These are phyloP conservation scores for Ptilonorhynchus violaceus DNA, from an alignment of 2,113 vertebrate species.

Conservation along the genomic window DNA sequence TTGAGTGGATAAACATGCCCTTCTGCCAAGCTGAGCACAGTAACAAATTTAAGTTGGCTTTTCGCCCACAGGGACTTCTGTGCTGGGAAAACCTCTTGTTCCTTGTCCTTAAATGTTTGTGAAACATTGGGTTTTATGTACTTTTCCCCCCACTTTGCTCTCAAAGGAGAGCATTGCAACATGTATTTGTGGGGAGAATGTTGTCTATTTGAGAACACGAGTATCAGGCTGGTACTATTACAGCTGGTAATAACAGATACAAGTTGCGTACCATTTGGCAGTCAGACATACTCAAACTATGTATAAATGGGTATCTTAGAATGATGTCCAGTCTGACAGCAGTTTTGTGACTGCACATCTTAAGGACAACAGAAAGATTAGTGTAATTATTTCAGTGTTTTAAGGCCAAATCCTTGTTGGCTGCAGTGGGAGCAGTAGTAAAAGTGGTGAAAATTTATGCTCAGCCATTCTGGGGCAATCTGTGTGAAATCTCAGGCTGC, in stretches of 20 bases:
- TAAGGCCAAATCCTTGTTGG: not conserved
- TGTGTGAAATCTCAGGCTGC: not conserved
- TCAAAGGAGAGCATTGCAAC: not conserved
- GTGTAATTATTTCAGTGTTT: not conserved
- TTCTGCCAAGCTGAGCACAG: conserved; percentile 40
- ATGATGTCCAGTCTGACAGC: not conserved
- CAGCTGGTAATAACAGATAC: not conserved
- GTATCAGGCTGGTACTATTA: not conserved
- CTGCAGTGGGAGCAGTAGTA: not conserved
- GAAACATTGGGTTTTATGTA: not conserved
- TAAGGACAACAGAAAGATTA: not conserved
- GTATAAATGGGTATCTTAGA: not conserved
- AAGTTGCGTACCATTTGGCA: not conserved
- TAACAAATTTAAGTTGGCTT: conserved; percentile 21
- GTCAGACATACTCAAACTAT: not conserved
- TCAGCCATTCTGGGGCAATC: not conserved
- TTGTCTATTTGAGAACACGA: not conserved
- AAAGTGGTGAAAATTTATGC: not conserved
- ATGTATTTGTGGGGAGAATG: not conserved
- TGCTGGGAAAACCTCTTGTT: conserved; percentile 8
- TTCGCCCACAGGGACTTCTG: conserved; percentile 5
- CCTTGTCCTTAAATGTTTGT: conserved; percentile 1
- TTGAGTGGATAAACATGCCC: conserved; percentile 36
- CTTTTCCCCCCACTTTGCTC: not conserved
- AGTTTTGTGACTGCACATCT: not conserved